phyloP scores from a whole-genome alignment of 2,797 vertebrate species.

The Eleutherodactylus coqui region DNA sequence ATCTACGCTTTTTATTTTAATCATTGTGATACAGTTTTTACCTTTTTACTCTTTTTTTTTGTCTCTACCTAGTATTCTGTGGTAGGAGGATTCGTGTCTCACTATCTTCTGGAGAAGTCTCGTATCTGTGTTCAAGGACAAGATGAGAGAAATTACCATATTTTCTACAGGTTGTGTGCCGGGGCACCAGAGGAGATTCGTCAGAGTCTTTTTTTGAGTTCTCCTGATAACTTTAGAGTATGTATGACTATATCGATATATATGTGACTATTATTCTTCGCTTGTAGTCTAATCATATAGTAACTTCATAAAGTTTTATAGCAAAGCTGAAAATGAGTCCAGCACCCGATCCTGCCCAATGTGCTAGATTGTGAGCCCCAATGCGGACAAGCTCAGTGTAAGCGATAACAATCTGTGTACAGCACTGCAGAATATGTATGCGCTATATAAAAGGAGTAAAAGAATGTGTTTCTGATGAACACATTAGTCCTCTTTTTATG shows the following conservation, averaged over 20 bases:
- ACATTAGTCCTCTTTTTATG: too few relatives aligned
- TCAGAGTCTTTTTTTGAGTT: slow-evolving; percentile 87
- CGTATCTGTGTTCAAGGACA: slow-evolving; percentile 91
- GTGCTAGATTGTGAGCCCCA: too few relatives aligned
- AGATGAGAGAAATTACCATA: slow-evolving; percentile 97
- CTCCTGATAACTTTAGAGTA: slow-evolving; percentile 93
- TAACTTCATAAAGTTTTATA: not conserved
- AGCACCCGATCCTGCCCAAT: too few relatives aligned
- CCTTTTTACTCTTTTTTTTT: not conserved
- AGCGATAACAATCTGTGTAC: too few relatives aligned
- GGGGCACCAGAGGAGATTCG: slow-evolving; percentile 92
- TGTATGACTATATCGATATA: slow-evolving; percentile 66
- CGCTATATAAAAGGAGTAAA: too few relatives aligned
- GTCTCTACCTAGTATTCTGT: slow-evolving; percentile 81
- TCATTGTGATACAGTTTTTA: not conserved
- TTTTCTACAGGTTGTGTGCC: slow-evolving; percentile 95
- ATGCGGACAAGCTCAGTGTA: too few relatives aligned
- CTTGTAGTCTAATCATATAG: not conserved
- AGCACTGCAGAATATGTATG: too few relatives aligned
- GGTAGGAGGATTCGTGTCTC: slow-evolving; percentile 96
- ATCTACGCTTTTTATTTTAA: not conserved
- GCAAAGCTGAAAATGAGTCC: too few relatives aligned
- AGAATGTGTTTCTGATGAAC: too few relatives aligned
- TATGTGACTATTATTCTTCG: not conserved
- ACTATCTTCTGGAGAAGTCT: slow-evolving; percentile 98